Evolutionary conservation across 2,888 invertebrate species (phyloP), one percentile per base, ranked within the genome.

Genomic region (Lithosia quadra): DNA sequence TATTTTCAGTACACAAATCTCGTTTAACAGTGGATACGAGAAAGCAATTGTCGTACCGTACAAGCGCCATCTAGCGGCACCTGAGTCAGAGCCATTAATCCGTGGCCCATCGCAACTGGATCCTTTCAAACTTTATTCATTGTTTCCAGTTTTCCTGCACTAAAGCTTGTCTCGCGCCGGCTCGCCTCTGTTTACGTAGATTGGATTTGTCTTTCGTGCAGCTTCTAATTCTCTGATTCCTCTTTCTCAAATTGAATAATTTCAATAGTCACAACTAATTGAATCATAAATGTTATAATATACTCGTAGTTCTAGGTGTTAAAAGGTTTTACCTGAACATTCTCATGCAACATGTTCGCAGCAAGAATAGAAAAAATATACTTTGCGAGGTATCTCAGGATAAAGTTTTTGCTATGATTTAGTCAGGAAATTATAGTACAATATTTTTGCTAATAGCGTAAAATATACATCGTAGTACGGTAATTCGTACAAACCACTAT

Each of bases 101-200:
- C 87, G 78, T 78, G 78, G 84, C 83, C 86, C 83, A 82, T 84
- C 76, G 80, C 77, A 71, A 84, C 86, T 84, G 82, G 84, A 84
- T 85, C 86, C 88, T 88, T 89, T 90, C 87, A 89, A 92, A 92
- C 90, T 92, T 91, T 90, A 88, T 89, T 91, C 90, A 93, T 92
- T 92, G 91, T 91, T 90, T 89, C 87, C 87, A 89, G 87, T 87
- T 84, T 86, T 85, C 81, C 86, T 89, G 88, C 90, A 89, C 83
- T 85, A 83, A 76, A 78, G 72, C 74, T 73, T 74, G 67, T 63
- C 76, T 69, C 69, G 62, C 69, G 55, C 39, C 43, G 24, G 67
- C 65, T 67, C 67, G 62, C 68, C 21, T 77, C 81, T 85, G 86
- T 88, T 88, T 86, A 84, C 85, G 82, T 80, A 88, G 88, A 91